phyloP scores from a whole-genome alignment of 2,113 vertebrate genomes.

The Indicator maculatus region DNA sequence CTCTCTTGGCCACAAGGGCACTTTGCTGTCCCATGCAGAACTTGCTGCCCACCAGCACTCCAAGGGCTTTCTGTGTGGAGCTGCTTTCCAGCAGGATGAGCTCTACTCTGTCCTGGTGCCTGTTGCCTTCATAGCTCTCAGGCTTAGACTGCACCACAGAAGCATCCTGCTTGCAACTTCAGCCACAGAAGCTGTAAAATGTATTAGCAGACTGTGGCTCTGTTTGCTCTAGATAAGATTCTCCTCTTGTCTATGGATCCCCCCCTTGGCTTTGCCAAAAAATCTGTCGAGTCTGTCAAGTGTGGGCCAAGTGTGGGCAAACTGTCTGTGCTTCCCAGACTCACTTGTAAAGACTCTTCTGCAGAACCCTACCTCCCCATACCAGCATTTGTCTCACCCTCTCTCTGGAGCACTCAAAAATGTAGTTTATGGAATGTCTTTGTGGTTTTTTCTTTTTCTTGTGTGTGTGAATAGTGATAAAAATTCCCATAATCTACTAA shows the following conservation, averaged over 20 bases:
- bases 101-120: no score
- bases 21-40: no score
- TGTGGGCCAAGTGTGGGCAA: conserved; percentile 5
- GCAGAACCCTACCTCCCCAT: background rate
- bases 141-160: background rate
- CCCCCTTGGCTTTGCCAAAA: background rate
- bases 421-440: background rate
- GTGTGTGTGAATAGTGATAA: background rate
- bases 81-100: no score
- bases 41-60: no score
- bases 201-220: background rate
- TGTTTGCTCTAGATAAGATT: background rate
- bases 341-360: background rate
- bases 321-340: background rate
- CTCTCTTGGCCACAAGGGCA: no score
- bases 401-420: background rate
- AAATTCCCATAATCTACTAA: background rate
- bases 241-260: background rate
- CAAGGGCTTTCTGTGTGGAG: no score
- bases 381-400: background rate
- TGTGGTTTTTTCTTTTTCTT: background rate
- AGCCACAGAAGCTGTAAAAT: background rate
- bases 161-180: background rate
- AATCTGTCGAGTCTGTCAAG: conserved; percentile 29
- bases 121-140: background rate